A percentile compares a stretch with the other conserved stretches of the same genome.
These are phyloP conservation scores for Rhopalosiphum maidis DNA, from an alignment of 1,140 invertebrate genomes.

Conservation along the genomic window DNA sequence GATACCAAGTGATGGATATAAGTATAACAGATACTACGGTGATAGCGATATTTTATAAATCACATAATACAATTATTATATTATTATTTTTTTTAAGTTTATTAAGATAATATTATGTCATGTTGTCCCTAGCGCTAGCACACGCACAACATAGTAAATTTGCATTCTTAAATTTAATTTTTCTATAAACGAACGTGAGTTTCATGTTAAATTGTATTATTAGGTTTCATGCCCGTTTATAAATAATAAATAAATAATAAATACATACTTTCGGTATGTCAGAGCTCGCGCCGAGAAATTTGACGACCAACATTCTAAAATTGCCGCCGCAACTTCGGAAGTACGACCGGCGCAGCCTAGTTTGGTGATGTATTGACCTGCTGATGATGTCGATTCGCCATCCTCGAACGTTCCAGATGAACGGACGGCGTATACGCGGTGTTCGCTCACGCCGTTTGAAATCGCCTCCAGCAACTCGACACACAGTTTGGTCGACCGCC, in stretches of 20 bases:
- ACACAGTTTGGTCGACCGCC: constrained; percentile 24
- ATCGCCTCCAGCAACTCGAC: constrained; percentile 34
- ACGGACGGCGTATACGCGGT: constrained; percentile 64
- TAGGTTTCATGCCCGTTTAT: too few relatives aligned
- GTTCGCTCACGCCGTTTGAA: background rate
- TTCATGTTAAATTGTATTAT: too few relatives aligned
- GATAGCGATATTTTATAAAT: background rate
- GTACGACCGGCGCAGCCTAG: constrained; percentile 69
- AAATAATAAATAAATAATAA: background rate
- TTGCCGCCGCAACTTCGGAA: constrained; percentile 67
- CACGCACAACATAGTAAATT: background rate
- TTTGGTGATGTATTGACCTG: constrained; percentile 84
- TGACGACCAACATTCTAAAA: constrained; percentile 81
- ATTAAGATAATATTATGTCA: background rate
- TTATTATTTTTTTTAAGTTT: background rate
- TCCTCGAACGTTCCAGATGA: constrained; percentile 80
- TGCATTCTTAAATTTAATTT: background rate
- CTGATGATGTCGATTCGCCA: constrained; percentile 76
- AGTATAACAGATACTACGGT: background rate
- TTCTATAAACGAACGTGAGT: too few relatives aligned
- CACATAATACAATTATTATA: background rate
- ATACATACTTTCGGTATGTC: constrained; percentile 70
- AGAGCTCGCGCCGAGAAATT: constrained; percentile 78
- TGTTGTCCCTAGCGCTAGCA: background rate
- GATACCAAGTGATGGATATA: too few relatives aligned